Evolutionary conservation across 2,888 invertebrate species (phyloP).

Genomic region (Idaea biselata): DNA sequence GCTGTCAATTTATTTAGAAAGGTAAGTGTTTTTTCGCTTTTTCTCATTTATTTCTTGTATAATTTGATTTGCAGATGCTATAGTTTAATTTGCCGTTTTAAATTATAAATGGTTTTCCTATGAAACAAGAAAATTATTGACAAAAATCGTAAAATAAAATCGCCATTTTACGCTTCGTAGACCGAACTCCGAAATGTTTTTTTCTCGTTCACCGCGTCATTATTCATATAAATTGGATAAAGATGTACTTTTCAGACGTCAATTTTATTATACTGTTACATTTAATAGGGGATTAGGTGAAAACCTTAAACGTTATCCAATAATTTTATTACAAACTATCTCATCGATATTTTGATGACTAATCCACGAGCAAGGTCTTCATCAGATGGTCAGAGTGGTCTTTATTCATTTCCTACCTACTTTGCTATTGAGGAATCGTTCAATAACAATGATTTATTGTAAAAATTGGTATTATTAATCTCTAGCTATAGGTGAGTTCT

Average conservation of each 20-base stretch:
- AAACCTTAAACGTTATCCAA: not conserved
- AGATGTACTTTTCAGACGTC: not conserved
- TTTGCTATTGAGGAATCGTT: not conserved
- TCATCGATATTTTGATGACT: constrained; percentile 51
- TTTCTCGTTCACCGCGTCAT: constrained; percentile 44
- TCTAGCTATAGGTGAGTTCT: not conserved
- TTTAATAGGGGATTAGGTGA: constrained; percentile 6
- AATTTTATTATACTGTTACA: not conserved
- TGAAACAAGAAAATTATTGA: constrained; percentile 22
- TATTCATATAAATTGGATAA: constrained; percentile 19
- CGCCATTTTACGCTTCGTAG: constrained; percentile 75
- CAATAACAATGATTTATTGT: not conserved
- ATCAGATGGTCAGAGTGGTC: not conserved
- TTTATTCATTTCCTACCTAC: constrained; percentile 3
- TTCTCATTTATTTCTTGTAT: constrained; percentile 28
- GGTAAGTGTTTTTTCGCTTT: constrained; percentile 58
- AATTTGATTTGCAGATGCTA: constrained; percentile 17
- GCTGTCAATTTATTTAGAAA: constrained; percentile 72
- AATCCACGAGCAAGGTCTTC: constrained; percentile 50
- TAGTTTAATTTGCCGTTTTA: constrained; percentile 8
- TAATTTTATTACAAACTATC: not conserved
- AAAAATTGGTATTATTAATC: not conserved
- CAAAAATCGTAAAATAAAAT: constrained; percentile 56
- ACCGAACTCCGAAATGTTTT: constrained; percentile 58
- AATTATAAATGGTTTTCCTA: constrained; percentile 3